Evolutionary conservation across 2,888 invertebrate species (phyloP), one percentile per base, ranked within the genome.

Genomic region (Cepaea hortensis): DNA sequence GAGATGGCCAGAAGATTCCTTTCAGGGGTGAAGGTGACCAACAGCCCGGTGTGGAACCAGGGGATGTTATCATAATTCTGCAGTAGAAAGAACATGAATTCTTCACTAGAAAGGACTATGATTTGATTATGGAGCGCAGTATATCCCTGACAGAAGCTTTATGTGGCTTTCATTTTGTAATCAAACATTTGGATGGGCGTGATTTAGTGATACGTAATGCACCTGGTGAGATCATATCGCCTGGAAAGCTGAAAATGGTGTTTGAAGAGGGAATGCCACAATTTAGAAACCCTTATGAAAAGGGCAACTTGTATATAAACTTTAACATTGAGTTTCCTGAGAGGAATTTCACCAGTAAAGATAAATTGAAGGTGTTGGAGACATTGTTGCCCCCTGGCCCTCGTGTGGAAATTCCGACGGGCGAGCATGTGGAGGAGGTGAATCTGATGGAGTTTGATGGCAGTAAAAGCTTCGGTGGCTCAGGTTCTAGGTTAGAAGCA

Each of bases 21-120:
- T 98, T 98, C 94, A 95, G 96, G 90, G 97, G 97, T 70, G 98
- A 98, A 95, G 98, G 98, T 65, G 97, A 98, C 94, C 98, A 98
- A 93, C 95, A 95, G 95, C 97, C 97, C 84, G 97, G 96, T 89
- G 96, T 97, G 68, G 97, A 97, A 91, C 96, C 97, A 23, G 98
- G 98, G 18, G 98, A 98, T 95, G 97, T 98, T 68, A 96, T 98
- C 85, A 97, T 98, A 92, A 96, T 98, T 73, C 95, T 98, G 87
- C 96, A 97, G 93, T 96, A 97, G 94, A 96, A 97, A 93, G 96
- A 96, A 11, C 98, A 98, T 95, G 96, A 96, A 7, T 93, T 95
- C 76, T 98, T 98, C 95, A 96, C 96, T 93, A 96, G 98, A 89
- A 96, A 96, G 87, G 96, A 96, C 84, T 96, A 97, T 93, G 97